Evolutionary conservation across 2,888 invertebrate genomes (phyloP), one percentile per base, ranked within the genome.

Genomic region (Dryobotodes eremita): DNA sequence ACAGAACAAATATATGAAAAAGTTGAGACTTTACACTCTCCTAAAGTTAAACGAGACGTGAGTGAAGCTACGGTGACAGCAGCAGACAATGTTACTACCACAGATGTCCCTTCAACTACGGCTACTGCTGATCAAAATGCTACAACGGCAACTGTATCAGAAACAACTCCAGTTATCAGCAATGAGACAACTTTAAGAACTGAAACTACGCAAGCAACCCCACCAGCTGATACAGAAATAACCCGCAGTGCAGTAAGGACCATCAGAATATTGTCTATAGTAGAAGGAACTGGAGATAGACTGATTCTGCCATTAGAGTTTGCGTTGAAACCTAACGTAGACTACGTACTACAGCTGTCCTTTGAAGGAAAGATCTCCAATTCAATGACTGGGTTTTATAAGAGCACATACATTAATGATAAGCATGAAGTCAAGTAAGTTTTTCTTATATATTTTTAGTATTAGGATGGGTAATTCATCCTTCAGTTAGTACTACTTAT

Each of bases 381-480:
- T 89, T 96, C 97, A 4, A 93, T 98, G 80, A 97, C 96, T 70
- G 98, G 98, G 71, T 98, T 98, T 91, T 98, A 98, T 90, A 97
- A 97, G 89, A 98, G 97, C 86, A 97, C 97, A 65, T 98, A 98
- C 89, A 93, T 91, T 8, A 95, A 97, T 65, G 96, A 95, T 59
- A 90, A 95, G 53, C 92, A 94, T 59, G 92, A 95, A 94, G 88
- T 95, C 84, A 95, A 97, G 97, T 95, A 89, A 92, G 94, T 93
- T 90, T 89, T 76, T 62, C 69, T 13, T 20, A 53, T 36, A 50
- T 50, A 13, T 64, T 3, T 53, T 46, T 8, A 23, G 8, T 13
- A n/a, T 76, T 65, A 15, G 15, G 53, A 57, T 57, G 10, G 7
- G 0, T 78, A 31, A 50, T 42, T 36, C 26, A 17, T 66, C 3